These are phyloP conservation scores for Aix galericulata DNA, from an alignment of 2,113 vertebrate species.

Conservation along the genomic window DNA sequence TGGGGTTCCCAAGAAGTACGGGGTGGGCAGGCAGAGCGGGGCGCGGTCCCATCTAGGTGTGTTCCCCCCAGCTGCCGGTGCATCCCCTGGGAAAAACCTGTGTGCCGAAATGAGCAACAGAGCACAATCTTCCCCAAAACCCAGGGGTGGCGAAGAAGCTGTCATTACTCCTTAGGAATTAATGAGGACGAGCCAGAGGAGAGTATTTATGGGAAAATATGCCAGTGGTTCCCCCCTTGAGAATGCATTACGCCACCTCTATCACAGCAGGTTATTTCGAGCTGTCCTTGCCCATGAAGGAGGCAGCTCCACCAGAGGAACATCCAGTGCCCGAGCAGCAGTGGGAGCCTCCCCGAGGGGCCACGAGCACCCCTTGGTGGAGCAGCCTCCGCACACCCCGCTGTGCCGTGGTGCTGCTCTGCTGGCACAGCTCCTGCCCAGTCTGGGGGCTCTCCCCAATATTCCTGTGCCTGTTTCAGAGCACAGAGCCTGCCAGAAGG, in stretches of 20 bases:
- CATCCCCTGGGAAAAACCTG: neutral
- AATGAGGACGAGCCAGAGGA: neutral
- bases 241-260: neutral
- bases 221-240: neutral
- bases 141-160: neutral
- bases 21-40: neutral
- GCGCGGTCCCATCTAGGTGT: neutral
- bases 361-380: neutral
- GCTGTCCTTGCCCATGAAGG: neutral
- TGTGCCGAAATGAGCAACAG: neutral
- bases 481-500: rapidly evolving
- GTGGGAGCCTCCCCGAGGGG: neutral
- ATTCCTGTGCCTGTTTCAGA: neutral
- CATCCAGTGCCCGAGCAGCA: rapidly evolving
- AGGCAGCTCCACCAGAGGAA: neutral
- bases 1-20: too few relatives aligned
- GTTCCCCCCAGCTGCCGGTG: neutral
- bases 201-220: neutral
- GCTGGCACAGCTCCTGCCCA: neutral
- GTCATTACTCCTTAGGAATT: neutral
- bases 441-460: too few relatives aligned
- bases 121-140: neutral
- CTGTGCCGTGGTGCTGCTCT: constrained; percentile 4
- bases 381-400: rapidly evolving
- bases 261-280: neutral